A percentile compares a stretch with the other conserved stretches of the same genome.
phyloP scores from a whole-genome alignment of 2,797 vertebrate genomes.

The Phaenicophaeus curvirostris region DNA sequence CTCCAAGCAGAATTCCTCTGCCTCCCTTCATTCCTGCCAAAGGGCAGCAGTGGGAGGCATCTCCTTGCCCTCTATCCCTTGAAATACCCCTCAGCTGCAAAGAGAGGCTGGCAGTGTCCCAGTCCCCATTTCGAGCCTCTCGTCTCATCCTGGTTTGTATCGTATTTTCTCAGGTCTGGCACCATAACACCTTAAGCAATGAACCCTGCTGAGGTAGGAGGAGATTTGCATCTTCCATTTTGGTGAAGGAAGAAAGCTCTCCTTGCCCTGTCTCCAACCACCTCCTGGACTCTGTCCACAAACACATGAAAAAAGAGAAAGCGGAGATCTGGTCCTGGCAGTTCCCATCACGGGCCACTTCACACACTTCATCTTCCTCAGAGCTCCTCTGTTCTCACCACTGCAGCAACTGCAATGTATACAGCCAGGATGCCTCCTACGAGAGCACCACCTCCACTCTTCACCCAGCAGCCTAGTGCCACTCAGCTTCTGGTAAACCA shows the following conservation, averaged over 20 bases:
- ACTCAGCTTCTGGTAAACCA: not conserved
- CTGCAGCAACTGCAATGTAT: not conserved
- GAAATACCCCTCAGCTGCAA: not conserved
- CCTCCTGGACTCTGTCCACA: not conserved
- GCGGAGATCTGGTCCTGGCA: not conserved
- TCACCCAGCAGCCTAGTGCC: not conserved
- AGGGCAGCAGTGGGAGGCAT: not conserved
- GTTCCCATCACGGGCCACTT: not conserved
- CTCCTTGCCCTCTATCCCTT: not conserved
- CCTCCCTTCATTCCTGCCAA: not conserved
- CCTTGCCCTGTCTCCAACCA: fast-evolving
- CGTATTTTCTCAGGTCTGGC: not conserved
- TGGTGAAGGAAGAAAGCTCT: not conserved
- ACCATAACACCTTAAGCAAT: not conserved
- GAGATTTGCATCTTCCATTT: not conserved
- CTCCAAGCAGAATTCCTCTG: not conserved
- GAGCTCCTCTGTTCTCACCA: not conserved
- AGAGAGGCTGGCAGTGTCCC: not conserved
- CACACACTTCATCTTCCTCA: fast-evolving
- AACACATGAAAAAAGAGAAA: not conserved
- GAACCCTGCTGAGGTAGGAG: not conserved
- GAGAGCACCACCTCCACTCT: not conserved
- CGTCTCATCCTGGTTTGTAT: not conserved
- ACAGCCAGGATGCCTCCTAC: not conserved
- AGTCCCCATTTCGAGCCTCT: not conserved